Evolutionary conservation across 2,797 vertebrate species (phyloP).

Genomic region (Sitta carolinensis): DNA sequence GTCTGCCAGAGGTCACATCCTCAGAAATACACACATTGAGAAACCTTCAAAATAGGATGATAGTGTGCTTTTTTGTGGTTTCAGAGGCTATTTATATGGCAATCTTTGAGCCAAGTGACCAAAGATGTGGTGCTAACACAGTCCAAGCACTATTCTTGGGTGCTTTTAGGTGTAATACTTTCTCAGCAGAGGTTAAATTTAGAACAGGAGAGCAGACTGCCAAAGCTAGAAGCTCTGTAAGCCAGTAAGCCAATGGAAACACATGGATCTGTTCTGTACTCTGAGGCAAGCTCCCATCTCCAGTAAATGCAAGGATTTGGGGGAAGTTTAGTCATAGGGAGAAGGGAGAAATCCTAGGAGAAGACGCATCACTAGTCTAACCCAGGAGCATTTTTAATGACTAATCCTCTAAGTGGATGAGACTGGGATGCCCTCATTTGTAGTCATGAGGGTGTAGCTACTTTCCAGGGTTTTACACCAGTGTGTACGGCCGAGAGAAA

Average conservation of each 20-base stretch:
- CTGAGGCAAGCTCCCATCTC: background rate
- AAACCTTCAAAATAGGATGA: background rate
- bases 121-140: background rate
- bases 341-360: background rate
- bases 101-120: background rate
- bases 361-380: background rate
- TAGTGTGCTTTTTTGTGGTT: conserved; percentile 13
- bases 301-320: background rate
- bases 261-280: background rate
- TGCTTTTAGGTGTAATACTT: background rate
- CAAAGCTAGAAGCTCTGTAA: background rate
- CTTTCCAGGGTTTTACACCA: background rate
- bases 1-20: background rate
- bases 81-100: background rate
- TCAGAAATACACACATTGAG: background rate
- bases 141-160: background rate
- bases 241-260: background rate
- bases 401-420: background rate
- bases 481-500: background rate
- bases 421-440: background rate
- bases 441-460: background rate
- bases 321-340: background rate
- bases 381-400: background rate
- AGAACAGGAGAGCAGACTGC: background rate
- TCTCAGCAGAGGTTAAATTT: background rate